These are phyloP conservation scores for Hyppa rectilinea DNA, from an alignment of 2,888 invertebrate species.

Conservation along the genomic window DNA sequence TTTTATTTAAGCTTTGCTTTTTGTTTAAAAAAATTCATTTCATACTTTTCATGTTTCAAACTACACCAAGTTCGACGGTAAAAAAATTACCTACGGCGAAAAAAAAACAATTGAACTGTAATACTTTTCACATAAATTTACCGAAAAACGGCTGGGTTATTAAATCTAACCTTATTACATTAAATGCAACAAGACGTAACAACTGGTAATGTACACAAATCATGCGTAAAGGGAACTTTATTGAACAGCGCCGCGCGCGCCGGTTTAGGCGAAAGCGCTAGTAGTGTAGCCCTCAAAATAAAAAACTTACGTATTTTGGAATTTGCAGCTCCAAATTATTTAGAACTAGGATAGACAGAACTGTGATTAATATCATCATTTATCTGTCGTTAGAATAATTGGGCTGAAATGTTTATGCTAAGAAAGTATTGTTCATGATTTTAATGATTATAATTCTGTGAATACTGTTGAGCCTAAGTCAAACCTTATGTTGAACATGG, in stretches of 20 bases:
- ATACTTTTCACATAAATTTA: constrained; percentile 25
- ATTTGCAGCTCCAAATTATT: not conserved
- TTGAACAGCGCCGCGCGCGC: constrained; percentile 37
- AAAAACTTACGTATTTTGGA: not conserved
- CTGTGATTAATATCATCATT: no score
- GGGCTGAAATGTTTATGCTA: no score
- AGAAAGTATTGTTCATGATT: no score
- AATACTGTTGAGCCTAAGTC: no score
- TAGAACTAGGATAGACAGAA: no score
- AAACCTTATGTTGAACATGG: no score
- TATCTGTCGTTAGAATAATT: no score
- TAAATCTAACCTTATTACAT: constrained; percentile 59
- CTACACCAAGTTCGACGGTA: not conserved
- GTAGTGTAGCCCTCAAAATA: not conserved
- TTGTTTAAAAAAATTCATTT: not conserved
- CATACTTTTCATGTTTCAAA: not conserved
- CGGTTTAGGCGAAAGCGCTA: constrained; percentile 10
- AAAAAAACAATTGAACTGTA: not conserved
- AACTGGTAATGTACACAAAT: constrained; percentile 54
- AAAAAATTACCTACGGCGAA: not conserved
- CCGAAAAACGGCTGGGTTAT: constrained; percentile 57
- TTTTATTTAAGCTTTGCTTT: not conserved
- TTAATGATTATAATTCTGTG: not conserved
- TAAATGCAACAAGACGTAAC: constrained; percentile 43
- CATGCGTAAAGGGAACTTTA: constrained; percentile 61